phyloP scores from a whole-genome alignment of 2,113 vertebrate genomes.

The Aegotheles bennettii region DNA sequence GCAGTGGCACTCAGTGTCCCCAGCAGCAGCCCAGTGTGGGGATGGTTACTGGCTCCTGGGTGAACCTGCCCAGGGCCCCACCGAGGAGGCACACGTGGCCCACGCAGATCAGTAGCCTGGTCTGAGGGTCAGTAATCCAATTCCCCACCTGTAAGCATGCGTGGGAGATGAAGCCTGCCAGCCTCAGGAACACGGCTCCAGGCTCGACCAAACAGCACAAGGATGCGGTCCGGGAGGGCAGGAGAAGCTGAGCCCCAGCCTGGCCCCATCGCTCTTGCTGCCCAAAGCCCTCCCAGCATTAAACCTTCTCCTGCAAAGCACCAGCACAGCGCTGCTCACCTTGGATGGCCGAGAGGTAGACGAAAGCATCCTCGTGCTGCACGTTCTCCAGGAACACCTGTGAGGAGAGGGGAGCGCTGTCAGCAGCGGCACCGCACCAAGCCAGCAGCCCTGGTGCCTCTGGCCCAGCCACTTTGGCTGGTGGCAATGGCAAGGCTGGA shows the following conservation, averaged over 20 bases:
- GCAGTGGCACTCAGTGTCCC: fast-evolving
- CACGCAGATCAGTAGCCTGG: not conserved
- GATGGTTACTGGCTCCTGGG: not conserved
- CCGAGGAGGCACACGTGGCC: not conserved
- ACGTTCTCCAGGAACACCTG: conserved; percentile 92
- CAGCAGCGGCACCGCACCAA: not conserved
- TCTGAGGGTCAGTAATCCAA: not conserved
- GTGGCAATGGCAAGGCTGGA: fast-evolving
- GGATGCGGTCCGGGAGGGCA: fast-evolving
- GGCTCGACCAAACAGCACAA: fast-evolving
- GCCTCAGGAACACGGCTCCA: fast-evolving
- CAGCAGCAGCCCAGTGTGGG: not conserved
- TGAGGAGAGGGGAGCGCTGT: not conserved
- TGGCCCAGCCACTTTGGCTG: not conserved
- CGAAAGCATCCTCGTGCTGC: conserved; percentile 89
- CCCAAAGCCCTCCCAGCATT: not conserved
- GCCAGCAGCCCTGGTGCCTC: not conserved
- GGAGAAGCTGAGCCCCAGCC: not conserved
- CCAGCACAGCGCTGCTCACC: conserved; percentile 69
- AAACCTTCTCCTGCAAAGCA: not conserved
- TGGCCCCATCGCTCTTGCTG: not conserved
- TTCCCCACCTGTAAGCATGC: too few species aligned
- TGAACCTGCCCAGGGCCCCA: not conserved
- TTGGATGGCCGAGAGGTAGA: conserved; percentile 98
- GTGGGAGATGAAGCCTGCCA: not conserved